phyloP scores from a whole-genome alignment of 2,797 vertebrate species.

The Sciaenops ocellatus region DNA sequence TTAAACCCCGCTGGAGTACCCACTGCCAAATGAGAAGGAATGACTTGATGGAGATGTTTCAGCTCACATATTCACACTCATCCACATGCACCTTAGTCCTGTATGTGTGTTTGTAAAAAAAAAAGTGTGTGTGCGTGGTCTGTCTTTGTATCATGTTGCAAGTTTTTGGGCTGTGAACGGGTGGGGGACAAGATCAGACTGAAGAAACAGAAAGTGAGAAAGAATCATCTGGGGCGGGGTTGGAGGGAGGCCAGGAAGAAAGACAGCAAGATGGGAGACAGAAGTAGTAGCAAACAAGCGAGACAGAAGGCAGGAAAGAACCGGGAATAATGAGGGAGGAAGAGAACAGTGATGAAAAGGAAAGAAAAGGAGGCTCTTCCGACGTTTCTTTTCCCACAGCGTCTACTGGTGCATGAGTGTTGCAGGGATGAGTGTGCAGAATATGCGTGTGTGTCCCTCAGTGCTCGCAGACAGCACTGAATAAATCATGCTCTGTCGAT shows the following conservation, averaged over 20 bases:
- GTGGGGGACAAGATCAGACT: background rate
- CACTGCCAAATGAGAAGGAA: slow-evolving; percentile 50
- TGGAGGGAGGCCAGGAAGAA: background rate
- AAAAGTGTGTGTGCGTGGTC: slow-evolving; percentile 23
- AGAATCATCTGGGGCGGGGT: slow-evolving; percentile 3
- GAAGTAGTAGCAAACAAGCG: background rate
- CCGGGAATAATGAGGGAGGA: slow-evolving; percentile 49
- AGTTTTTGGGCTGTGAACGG: slow-evolving; percentile 7
- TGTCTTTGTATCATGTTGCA: slow-evolving; percentile 30
- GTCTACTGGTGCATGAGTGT: slow-evolving; percentile 24
- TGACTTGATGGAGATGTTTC: slow-evolving; percentile 22
- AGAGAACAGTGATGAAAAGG: slow-evolving; percentile 36
- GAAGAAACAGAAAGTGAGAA: background rate
- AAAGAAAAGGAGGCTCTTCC: slow-evolving; percentile 37
- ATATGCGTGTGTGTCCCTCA: slow-evolving; percentile 23
- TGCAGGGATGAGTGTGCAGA: slow-evolving; percentile 36
- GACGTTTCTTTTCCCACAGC: slow-evolving; percentile 8
- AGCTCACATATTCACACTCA: slow-evolving; percentile 34
- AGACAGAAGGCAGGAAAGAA: slow-evolving; percentile 23
- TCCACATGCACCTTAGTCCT: slow-evolving; percentile 59
- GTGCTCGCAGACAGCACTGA: slow-evolving; percentile 34
- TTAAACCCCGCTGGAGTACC: slow-evolving; percentile 37
- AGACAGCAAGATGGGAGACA: slow-evolving; percentile 14
- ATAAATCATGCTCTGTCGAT: slow-evolving; percentile 43
- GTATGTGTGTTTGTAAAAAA: slow-evolving; percentile 42